A percentile compares a stretch with the other conserved stretches of the same genome.
Evolutionary conservation across 2,113 vertebrate genomes (phyloP).

Genomic region (Phylloscopus trochiloides): DNA sequence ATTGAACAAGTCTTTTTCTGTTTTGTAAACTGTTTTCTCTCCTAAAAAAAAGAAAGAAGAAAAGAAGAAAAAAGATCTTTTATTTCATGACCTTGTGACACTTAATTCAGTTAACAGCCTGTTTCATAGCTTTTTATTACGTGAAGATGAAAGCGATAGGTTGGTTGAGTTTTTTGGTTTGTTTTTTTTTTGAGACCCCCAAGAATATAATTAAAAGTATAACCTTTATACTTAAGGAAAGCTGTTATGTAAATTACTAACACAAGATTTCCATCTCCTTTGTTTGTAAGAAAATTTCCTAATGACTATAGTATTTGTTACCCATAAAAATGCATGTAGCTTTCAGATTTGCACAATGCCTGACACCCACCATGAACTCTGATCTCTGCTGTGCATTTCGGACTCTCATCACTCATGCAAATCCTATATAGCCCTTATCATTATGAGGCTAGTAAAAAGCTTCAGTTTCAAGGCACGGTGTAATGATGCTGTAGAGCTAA

Average conservation of each 20-base stretch:
- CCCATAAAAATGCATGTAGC: not conserved
- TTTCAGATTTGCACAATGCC: not conserved
- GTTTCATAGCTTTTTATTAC: conserved; percentile 40
- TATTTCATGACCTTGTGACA: conserved; percentile 35
- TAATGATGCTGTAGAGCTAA: not conserved
- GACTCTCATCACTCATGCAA: not conserved
- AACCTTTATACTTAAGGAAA: not conserved
- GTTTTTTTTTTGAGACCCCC: not conserved
- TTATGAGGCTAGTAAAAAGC: not conserved
- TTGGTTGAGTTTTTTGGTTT: not conserved
- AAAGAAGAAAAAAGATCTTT: conserved; percentile 13
- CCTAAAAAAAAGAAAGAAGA: not conserved
- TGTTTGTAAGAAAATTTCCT: not conserved
- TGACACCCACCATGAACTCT: not conserved
- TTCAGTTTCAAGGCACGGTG: not conserved
- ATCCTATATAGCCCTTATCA: not conserved
- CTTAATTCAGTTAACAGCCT: conserved; percentile 50
- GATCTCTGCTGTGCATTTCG: not conserved
- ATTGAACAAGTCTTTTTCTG: conserved; percentile 72
- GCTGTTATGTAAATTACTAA: not conserved
- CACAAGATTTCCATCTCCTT: conserved; percentile 14
- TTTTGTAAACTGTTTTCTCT: conserved; percentile 74
- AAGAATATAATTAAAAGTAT: not conserved
- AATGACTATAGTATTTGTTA: not conserved
- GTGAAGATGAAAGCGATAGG: conserved; percentile 36